phyloP scores from a whole-genome alignment of 2,113 vertebrate genomes.

The Pitta sordida region DNA sequence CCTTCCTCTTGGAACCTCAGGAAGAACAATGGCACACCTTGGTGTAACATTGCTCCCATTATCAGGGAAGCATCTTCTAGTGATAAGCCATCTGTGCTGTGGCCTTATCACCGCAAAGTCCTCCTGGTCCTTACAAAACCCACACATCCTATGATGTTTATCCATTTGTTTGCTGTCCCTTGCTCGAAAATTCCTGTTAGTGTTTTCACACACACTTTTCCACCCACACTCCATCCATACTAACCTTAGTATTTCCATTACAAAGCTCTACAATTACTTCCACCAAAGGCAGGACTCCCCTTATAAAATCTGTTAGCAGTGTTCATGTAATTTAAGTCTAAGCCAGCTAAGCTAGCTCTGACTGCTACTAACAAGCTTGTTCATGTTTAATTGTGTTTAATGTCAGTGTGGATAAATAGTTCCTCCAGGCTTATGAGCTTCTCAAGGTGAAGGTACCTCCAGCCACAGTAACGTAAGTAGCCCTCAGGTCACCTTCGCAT shows the following conservation, averaged over 20 bases:
- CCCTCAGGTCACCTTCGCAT: not conserved
- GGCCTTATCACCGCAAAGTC: slow-evolving; percentile 23
- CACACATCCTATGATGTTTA: not conserved
- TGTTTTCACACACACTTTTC: not conserved
- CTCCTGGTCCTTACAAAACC: not conserved
- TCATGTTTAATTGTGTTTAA: not conserved
- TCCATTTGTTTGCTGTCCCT: not conserved
- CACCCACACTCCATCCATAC: not conserved
- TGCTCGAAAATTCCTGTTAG: not conserved
- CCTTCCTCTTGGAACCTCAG: not conserved
- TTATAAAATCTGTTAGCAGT: not conserved
- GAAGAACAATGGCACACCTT: not conserved
- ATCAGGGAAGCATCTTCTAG: not conserved
- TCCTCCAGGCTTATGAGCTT: not conserved
- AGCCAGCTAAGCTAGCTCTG: not conserved
- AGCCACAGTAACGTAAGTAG: not conserved
- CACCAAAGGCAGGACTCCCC: not conserved
- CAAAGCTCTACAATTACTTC: not conserved
- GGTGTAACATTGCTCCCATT: not conserved
- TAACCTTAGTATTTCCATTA: not conserved
- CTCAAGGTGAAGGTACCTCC: not conserved
- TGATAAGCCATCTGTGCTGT: slow-evolving; percentile 17
- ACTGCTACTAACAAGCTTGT: not conserved
- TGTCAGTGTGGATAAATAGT: not conserved
- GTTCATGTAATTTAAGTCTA: not conserved